Evolutionary conservation across 1,140 invertebrate genomes (phyloP).

Genomic region (Bombus superbus): DNA sequence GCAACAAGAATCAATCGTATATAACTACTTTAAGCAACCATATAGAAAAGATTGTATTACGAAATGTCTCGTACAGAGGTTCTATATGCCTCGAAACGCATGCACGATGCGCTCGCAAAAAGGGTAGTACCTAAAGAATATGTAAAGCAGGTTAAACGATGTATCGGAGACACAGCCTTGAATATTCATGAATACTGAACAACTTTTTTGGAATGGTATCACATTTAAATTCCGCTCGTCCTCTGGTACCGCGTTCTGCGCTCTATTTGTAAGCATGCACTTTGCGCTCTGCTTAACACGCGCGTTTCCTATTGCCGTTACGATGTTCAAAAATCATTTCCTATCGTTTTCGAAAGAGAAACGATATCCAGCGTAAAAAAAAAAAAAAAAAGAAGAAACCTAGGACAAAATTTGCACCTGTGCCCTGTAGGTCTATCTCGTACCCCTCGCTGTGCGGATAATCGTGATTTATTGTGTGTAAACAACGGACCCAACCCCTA

Average conservation of each 20-base stretch:
- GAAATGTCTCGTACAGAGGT: neutral
- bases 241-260: neutral
- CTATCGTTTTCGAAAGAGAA: neutral
- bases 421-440: no score
- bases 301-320: no score
- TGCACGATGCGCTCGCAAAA: no score
- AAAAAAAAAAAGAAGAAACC: neutral
- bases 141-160: constrained; percentile 21
- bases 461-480: constrained; percentile 66
- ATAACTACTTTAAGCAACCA: neutral
- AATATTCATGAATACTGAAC: constrained; percentile 26
- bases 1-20: neutral
- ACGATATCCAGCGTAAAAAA: neutral
- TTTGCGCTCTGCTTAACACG: neutral
- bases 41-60: neutral
- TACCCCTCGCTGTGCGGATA: constrained; percentile 33
- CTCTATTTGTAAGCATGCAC: neutral
- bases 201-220: constrained; percentile 32
- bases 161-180: constrained; percentile 23
- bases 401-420: neutral
- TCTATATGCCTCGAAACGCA: neutral
- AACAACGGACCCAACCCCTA: neutral
- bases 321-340: neutral
- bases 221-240: constrained; percentile 15
- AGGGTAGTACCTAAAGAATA: constrained; percentile 1